Evolutionary conservation across 2,113 vertebrate genomes (phyloP).

Genomic region (Nothobranchius kuhntae): DNA sequence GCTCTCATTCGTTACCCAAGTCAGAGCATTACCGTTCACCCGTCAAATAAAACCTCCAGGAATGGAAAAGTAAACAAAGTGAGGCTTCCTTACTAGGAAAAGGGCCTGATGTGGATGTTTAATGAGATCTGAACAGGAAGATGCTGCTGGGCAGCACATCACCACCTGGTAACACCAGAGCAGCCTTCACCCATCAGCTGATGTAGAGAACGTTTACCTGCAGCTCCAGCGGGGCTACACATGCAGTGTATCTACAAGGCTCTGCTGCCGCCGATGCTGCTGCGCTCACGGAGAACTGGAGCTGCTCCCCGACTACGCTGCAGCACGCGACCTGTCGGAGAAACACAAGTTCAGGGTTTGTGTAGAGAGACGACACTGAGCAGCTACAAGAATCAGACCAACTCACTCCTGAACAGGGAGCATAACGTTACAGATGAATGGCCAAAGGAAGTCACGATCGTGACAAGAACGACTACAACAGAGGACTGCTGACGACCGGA

Average conservation of each 20-base stretch:
- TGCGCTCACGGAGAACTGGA: slow-evolving; percentile 81
- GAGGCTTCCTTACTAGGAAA: slow-evolving; percentile 12
- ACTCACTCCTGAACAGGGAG: no score
- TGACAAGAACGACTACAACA: no score
- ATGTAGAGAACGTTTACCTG: slow-evolving; percentile 80
- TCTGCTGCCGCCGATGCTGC: slow-evolving; percentile 17
- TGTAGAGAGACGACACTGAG: no score
- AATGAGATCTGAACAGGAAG: slow-evolving; percentile 44
- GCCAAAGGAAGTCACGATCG: no score
- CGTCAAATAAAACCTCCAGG: neutral
- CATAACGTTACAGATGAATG: no score
- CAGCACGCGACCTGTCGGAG: slow-evolving; percentile 83
- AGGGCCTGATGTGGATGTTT: slow-evolving; percentile 34
- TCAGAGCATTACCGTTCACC: neutral
- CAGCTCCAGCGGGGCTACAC: slow-evolving; percentile 84
- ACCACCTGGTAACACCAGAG: neutral
- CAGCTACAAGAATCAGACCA: no score
- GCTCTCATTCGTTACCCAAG: neutral
- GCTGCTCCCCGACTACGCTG: slow-evolving; percentile 80
- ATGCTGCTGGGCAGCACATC: slow-evolving; percentile 32
- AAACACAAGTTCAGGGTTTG: slow-evolving; percentile 3
- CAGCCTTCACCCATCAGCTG: neutral
- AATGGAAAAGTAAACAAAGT: slow-evolving; percentile 18
- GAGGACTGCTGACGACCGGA: no score
- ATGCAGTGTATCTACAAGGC: slow-evolving; percentile 76